A percentile compares a stretch with the other conserved stretches of the same genome.
phyloP scores from a whole-genome alignment of 2,888 invertebrate species.

The Dromius quadrimaculatus region DNA sequence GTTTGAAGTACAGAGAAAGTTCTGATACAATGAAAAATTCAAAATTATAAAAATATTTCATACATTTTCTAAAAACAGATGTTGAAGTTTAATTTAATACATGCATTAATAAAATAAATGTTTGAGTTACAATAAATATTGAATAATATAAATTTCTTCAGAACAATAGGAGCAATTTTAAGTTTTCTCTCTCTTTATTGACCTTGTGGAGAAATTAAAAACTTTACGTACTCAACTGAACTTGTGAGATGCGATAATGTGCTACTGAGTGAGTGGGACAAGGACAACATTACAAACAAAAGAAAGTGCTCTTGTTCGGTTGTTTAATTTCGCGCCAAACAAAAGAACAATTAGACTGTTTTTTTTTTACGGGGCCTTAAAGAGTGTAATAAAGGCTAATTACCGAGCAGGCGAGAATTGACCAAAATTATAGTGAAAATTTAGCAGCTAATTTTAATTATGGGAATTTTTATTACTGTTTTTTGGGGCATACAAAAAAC shows the following conservation, averaged over 20 bases:
- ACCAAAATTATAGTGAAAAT: no score
- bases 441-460: no score
- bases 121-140: no score
- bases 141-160: no score
- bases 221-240: not conserved
- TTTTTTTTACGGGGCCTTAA: slow-evolving; percentile 36
- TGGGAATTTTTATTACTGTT: no score
- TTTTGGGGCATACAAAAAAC: no score
- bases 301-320: slow-evolving; percentile 36
- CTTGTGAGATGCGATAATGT: not conserved
- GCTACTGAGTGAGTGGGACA: not conserved
- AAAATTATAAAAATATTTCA: no score
- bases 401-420: not conserved
- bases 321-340: slow-evolving; percentile 41
- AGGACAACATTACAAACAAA: not conserved
- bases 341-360: slow-evolving; percentile 35
- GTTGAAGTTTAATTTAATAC: no score
- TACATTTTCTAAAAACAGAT: no score
- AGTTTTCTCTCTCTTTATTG: slow-evolving; percentile 38
- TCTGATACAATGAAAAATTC: no score
- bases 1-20: no score
- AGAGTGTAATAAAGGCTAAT: slow-evolving; percentile 30
- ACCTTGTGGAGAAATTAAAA: slow-evolving; percentile 41
- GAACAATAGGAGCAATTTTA: slow-evolving; percentile 29
- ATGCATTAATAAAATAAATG: no score